Percentiles rank a stretch among this genome's conserved stretches.
Evolutionary conservation across 64 coral and sea anemone genomes (phyloP).

Genomic region (Dendrophyllia cribrosa): DNA sequence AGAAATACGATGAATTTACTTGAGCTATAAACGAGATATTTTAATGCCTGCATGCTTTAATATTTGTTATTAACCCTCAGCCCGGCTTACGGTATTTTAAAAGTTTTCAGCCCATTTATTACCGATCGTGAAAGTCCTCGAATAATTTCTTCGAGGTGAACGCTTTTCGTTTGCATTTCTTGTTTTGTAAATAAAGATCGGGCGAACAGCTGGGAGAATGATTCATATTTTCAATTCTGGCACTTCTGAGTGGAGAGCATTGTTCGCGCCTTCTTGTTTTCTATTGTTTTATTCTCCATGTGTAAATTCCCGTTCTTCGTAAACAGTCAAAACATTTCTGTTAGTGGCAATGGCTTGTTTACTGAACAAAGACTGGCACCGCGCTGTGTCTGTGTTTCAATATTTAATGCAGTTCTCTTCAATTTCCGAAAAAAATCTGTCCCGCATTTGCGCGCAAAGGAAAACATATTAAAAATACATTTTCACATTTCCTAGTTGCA

Average conservation of each 20-base stretch:
- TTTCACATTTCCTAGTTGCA: background rate
- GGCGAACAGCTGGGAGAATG: constrained; percentile 5
- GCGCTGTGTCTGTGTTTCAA: background rate
- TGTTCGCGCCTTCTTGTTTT: background rate
- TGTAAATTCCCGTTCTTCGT: background rate
- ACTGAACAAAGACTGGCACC: background rate
- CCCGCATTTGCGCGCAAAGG: background rate
- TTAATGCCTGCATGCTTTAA: background rate
- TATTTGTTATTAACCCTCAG: background rate
- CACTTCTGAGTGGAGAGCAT: constrained; percentile 7
- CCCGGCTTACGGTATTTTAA: background rate
- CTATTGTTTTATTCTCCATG: background rate
- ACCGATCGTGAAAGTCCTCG: background rate
- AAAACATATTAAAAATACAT: constrained; percentile 33
- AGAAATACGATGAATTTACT: background rate
- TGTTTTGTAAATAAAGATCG: constrained; percentile 1
- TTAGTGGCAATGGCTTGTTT: constrained; percentile 27
- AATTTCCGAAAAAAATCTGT: background rate
- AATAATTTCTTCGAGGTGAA: background rate
- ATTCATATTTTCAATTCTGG: constrained; percentile 3
- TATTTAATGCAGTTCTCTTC: background rate
- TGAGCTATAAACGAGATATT: background rate
- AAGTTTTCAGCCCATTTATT: background rate
- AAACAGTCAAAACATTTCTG: constrained; percentile 43
- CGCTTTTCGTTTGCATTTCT: background rate